Evolutionary conservation across 2,888 invertebrate species (phyloP).

Genomic region (Morinoia aosen): DNA sequence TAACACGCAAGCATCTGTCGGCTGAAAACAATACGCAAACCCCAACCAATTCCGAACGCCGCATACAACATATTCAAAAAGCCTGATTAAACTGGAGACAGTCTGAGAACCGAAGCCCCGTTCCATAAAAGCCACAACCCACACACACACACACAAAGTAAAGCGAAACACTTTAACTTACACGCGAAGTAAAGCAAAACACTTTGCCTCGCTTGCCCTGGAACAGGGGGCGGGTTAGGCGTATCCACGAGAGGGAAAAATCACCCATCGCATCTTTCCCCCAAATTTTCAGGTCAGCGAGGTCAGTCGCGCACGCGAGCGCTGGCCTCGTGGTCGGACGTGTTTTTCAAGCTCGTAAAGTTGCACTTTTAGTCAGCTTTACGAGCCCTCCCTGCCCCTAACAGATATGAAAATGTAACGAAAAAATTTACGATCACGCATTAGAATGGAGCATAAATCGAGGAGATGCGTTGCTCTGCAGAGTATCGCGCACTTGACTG

Average conservation of each 20-base stretch:
- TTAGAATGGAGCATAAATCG: constrained; percentile 40
- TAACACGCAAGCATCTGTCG: no score
- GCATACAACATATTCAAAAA: no score
- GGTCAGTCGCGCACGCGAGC: neutral
- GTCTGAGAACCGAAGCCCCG: no score
- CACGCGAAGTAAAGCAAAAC: neutral
- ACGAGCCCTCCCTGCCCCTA: constrained; percentile 30
- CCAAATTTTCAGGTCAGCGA: neutral
- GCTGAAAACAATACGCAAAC: no score
- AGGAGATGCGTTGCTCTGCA: neutral
- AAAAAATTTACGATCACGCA: constrained; percentile 29
- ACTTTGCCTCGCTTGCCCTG: neutral
- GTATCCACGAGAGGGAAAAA: neutral
- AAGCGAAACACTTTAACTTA: neutral
- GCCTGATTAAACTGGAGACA: no score
- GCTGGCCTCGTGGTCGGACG: neutral
- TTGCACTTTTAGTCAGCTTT: constrained; percentile 37
- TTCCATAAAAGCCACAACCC: no score
- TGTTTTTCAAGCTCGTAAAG: constrained; percentile 37
- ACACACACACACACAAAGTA: no score
- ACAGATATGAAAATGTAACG: constrained; percentile 37
- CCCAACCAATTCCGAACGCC: no score
- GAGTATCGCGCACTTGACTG: neutral
- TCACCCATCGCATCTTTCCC: neutral
- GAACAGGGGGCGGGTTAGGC: neutral